Percentiles rank a stretch among this genome's conserved stretches.
These are phyloP conservation scores for Indicator maculatus DNA, from an alignment of 2,113 vertebrate genomes.

Conservation along the genomic window DNA sequence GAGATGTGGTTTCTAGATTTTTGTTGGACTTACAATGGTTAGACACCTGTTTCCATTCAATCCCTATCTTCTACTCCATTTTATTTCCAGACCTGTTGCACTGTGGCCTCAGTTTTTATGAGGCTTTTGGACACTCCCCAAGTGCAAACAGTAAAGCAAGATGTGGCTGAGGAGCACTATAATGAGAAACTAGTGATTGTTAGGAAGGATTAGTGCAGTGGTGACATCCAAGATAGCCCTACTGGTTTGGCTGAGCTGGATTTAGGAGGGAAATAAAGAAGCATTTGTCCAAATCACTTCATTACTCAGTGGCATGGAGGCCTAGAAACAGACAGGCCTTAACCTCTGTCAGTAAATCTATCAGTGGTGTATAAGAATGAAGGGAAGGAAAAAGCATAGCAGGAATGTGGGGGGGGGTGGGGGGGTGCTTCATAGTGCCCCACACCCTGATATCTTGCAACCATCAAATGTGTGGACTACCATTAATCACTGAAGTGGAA, in stretches of 20 bases:
- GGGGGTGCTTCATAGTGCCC: fast-evolving
- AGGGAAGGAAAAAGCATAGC: background rate
- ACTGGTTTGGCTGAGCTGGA: background rate
- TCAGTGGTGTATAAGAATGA: background rate
- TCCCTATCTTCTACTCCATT: fast-evolving
- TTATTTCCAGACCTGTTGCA: background rate
- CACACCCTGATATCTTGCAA: fast-evolving
- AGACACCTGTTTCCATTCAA: background rate
- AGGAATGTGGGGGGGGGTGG: background rate
- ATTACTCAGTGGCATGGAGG: background rate
- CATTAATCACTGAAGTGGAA: fast-evolving
- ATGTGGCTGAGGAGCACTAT: background rate
- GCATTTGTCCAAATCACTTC: constrained; percentile 1
- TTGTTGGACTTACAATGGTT: background rate
- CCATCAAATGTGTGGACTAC: background rate
- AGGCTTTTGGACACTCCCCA: background rate
- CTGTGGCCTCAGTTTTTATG: background rate
- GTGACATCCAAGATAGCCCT: background rate
- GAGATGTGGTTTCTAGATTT: background rate
- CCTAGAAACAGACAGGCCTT: background rate
- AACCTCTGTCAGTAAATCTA: background rate
- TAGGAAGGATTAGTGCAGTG: background rate
- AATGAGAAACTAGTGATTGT: background rate
- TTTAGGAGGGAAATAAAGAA: background rate
- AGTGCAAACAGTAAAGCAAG: background rate